phyloP scores from a whole-genome alignment of 2,888 invertebrate genomes.

The Adelognathus sp. region DNA sequence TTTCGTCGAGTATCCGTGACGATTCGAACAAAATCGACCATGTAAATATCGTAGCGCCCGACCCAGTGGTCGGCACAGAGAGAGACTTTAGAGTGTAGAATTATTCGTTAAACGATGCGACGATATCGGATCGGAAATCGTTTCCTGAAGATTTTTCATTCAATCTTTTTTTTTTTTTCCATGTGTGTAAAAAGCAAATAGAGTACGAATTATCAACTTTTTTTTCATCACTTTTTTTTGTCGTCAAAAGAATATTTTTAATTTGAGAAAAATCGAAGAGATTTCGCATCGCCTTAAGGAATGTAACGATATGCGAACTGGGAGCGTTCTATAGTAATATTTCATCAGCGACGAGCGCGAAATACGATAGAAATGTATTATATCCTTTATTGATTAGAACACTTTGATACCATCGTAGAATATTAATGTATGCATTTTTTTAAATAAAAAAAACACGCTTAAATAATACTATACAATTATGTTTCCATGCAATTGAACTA shows the following conservation, averaged over 20 bases:
- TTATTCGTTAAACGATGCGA: not conserved
- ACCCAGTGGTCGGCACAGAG: not conserved
- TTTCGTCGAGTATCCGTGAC: slow-evolving; percentile 1
- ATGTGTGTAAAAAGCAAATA: not conserved
- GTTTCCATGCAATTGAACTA: not conserved
- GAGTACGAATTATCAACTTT: not conserved
- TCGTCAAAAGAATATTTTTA: not conserved
- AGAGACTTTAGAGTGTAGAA: not conserved
- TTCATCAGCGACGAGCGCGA: slow-evolving; percentile 16
- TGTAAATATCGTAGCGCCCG: slow-evolving; percentile 24
- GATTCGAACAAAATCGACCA: slow-evolving; percentile 3
- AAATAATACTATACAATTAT: slow-evolving; percentile 37
- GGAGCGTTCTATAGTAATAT: not conserved
- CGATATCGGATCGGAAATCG: not conserved
- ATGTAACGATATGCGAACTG: slow-evolving; percentile 5
- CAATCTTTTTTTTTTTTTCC: not conserved
- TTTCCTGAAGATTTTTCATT: not conserved
- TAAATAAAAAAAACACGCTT: slow-evolving; percentile 66
- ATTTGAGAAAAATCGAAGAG: not conserved
- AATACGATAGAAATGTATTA: slow-evolving; percentile 32
- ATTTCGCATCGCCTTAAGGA: slow-evolving; percentile 5
- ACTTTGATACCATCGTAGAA: slow-evolving; percentile 62
- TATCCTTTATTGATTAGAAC: slow-evolving; percentile 53
- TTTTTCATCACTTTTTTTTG: not conserved
- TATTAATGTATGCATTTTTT: slow-evolving; percentile 63